A percentile compares a stretch with the other conserved stretches of the same genome.
These are phyloP conservation scores for Strigamia crassipes DNA, from an alignment of 2,888 invertebrate species.

Conservation along the genomic window DNA sequence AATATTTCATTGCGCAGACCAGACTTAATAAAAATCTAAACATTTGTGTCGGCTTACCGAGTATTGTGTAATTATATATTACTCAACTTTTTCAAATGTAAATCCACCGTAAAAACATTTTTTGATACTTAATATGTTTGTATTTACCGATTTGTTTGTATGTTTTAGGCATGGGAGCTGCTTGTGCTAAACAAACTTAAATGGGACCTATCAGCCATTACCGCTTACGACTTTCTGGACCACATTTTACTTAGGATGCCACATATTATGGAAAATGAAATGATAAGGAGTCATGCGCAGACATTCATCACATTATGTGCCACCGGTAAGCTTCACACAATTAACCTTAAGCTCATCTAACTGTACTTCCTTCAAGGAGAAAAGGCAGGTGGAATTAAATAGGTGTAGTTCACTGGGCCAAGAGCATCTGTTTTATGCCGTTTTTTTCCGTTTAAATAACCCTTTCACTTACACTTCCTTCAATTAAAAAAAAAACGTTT, in stretches of 20 bases:
- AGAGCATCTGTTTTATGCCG: constrained; percentile 5
- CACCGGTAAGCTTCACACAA: constrained; percentile 67
- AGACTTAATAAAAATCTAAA: constrained; percentile 31
- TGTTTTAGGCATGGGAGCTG: constrained; percentile 77
- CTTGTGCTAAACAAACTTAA: constrained; percentile 74
- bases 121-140: no score
- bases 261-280: constrained; percentile 66
- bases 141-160: constrained; percentile 49
- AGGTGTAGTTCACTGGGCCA: constrained; percentile 14
- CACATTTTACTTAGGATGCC: constrained; percentile 71
- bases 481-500: background rate
- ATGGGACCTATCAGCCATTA: constrained; percentile 79
- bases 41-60: background rate
- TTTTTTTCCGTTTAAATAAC: background rate
- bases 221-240: constrained; percentile 81
- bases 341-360: constrained; percentile 45
- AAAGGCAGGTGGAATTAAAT: constrained; percentile 46
- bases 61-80: background rate
- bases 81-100: background rate
- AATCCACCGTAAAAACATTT: no score
- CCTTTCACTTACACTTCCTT: constrained; percentile 30
- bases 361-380: constrained; percentile 44
- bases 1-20: constrained; percentile 33
- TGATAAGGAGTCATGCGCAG: constrained; percentile 73
- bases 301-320: constrained; percentile 78